These are phyloP conservation scores for Aeoliscus strigatus DNA, from an alignment of 2,797 vertebrate genomes.

Conservation along the genomic window DNA sequence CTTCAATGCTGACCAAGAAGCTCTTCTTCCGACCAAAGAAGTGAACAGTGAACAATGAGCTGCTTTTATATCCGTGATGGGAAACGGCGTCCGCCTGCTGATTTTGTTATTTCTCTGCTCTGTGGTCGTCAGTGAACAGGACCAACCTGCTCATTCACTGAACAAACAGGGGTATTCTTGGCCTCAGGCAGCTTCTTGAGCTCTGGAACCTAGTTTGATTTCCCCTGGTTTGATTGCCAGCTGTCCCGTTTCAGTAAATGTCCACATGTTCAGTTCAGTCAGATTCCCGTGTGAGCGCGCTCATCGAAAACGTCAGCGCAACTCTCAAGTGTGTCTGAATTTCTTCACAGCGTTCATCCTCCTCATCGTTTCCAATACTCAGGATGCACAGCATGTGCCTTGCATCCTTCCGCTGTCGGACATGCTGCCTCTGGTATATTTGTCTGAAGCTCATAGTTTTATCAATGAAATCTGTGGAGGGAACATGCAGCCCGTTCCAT, in stretches of 20 bases:
- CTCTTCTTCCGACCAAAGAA: conserved; percentile 84
- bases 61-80: conserved; percentile 2
- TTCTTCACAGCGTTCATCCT: too few species aligned
- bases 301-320: too few species aligned
- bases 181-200: neutral
- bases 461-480: too few species aligned
- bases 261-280: too few species aligned
- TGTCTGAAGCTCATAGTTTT: too few species aligned
- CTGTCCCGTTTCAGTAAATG: neutral
- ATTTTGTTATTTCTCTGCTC: neutral
- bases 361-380: too few species aligned
- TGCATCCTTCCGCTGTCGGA: too few species aligned
- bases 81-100: neutral
- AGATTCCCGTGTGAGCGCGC: too few species aligned
- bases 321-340: too few species aligned
- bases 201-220: neutral
- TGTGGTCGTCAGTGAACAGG: neutral
- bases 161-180: neutral
- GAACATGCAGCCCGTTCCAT: too few species aligned
- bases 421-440: too few species aligned
- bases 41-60: conserved; percentile 15
- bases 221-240: neutral
- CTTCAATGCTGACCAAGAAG: conserved; percentile 97
- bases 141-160: neutral
- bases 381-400: too few species aligned